Evolutionary conservation across 2,797 vertebrate genomes (phyloP).

Genomic region (Chelon labrosus): DNA sequence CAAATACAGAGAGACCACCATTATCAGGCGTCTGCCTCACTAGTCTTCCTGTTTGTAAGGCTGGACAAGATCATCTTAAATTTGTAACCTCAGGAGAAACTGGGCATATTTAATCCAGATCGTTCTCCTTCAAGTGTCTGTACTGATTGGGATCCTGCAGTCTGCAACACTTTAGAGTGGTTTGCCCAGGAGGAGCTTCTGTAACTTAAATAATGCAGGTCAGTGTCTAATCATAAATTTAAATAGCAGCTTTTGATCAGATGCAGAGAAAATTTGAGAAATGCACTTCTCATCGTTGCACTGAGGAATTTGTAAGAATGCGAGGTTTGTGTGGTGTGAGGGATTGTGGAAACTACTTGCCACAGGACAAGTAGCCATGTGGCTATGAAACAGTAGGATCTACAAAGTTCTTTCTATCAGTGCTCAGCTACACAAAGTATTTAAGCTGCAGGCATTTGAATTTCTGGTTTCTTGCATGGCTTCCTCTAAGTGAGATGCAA

Average conservation of each 20-base stretch:
- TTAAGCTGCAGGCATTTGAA: background rate
- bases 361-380: background rate
- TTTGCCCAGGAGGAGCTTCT: too few species aligned
- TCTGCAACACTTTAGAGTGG: too few species aligned
- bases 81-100: background rate
- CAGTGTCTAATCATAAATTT: too few species aligned
- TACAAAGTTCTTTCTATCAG: background rate
- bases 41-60: background rate
- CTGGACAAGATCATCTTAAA: slow-evolving; percentile 4
- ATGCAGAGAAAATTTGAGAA: background rate
- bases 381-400: background rate
- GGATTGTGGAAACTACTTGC: background rate
- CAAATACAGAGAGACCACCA: slow-evolving; percentile 10
- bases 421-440: slow-evolving; percentile 2
- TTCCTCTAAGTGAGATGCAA: background rate
- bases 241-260: background rate
- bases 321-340: too few species aligned
- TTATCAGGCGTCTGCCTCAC: background rate
- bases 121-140: too few species aligned
- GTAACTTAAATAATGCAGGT: too few species aligned
- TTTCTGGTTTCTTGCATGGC: background rate
- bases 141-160: too few species aligned
- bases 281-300: too few species aligned
- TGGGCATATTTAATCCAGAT: too few species aligned
- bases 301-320: too few species aligned